phyloP scores from a whole-genome alignment of 1,140 invertebrate genomes.

The Calliopsis andreniformis region DNA sequence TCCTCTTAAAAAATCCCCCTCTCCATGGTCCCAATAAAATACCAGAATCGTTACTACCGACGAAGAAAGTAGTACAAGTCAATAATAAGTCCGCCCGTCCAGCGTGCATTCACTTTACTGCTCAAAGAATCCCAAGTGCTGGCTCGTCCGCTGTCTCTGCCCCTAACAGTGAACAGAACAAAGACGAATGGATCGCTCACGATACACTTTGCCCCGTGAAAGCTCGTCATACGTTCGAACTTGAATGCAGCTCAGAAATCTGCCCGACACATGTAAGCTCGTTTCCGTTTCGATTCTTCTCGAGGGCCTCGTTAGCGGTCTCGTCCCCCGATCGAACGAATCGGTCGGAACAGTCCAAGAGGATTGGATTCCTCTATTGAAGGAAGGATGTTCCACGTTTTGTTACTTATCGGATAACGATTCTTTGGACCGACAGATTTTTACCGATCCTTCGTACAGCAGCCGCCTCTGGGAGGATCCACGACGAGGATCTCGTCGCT shows the following conservation, averaged over 20 bases:
- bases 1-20: too few species aligned
- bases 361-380: slow-evolving; percentile 26
- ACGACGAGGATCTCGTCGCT: not conserved
- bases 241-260: not conserved
- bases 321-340: slow-evolving; percentile 18
- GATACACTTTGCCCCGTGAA: not conserved
- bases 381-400: not conserved
- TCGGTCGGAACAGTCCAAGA: slow-evolving; percentile 9
- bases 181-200: not conserved
- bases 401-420: slow-evolving; percentile 39
- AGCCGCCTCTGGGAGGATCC: not conserved
- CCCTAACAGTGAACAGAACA: too few species aligned
- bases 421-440: slow-evolving; percentile 15
- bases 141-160: too few species aligned
- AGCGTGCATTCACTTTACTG: too few species aligned
- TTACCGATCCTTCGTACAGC: not conserved
- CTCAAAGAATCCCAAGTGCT: too few species aligned
- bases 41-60: too few species aligned
- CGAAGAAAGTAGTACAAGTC: not conserved
- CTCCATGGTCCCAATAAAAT: too few species aligned
- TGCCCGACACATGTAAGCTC: slow-evolving; percentile 33
- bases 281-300: slow-evolving; percentile 38
- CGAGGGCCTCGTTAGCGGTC: slow-evolving; percentile 48
- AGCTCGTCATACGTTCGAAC: not conserved
- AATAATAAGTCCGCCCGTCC: not conserved